A percentile compares a stretch with the other conserved stretches of the same genome.
Evolutionary conservation across 2,888 invertebrate genomes (phyloP).

Genomic region (Athalia rosae): DNA sequence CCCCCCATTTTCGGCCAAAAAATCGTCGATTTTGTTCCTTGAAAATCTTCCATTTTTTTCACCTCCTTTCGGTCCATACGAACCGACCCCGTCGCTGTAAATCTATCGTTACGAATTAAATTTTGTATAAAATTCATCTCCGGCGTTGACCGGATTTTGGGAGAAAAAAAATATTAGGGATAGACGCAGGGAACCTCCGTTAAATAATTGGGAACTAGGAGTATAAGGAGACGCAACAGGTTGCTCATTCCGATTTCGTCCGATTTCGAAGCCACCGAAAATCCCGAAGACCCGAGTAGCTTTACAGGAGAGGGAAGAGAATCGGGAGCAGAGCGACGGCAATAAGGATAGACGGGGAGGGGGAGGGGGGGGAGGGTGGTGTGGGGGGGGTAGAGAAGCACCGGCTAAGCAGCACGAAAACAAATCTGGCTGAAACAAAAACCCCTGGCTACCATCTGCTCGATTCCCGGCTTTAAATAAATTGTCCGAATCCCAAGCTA

Average conservation of each 20-base stretch:
- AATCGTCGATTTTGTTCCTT: no score
- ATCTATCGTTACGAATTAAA: no score
- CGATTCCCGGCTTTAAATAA: conserved; percentile 47
- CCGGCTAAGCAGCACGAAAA: conserved; percentile 60
- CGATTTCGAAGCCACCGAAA: conserved; percentile 17
- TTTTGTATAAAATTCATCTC: no score
- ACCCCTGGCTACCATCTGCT: conserved; percentile 65
- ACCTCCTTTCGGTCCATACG: no score
- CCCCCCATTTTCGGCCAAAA: no score
- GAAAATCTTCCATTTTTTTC: no score
- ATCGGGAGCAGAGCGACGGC: neutral
- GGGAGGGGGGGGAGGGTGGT: neutral
- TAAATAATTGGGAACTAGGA: no score
- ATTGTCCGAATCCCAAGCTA: neutral
- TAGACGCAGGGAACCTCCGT: no score
- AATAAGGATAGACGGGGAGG: no score
- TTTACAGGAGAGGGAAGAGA: neutral
- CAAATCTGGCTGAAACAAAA: conserved; percentile 67
- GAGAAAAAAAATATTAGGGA: no score
- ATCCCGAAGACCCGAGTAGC: neutral
- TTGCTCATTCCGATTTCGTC: neutral
- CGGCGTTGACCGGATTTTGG: no score
- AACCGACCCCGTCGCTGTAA: no score
- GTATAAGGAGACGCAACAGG: conserved; percentile 38
- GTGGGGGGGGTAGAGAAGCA: conserved; percentile 13